Conservation (phyloP, 2,797 vertebrate genomes). For the Sebastes kiyomatsui region DNA sequence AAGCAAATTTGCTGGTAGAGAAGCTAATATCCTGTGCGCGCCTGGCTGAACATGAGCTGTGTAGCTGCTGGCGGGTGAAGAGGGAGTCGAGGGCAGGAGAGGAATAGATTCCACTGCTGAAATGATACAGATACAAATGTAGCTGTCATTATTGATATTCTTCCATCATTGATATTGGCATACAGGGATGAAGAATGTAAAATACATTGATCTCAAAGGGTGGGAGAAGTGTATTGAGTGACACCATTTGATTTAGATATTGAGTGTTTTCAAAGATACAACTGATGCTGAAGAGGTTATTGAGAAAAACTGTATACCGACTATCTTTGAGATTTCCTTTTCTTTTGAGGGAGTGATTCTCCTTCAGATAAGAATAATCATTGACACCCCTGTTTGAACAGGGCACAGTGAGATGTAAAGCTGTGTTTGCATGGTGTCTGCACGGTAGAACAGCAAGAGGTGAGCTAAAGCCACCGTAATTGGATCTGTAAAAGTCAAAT, state of each 20-base stretch:
- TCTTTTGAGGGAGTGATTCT: slow-evolving; percentile 37
- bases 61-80: slow-evolving; percentile 71
- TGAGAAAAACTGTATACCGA: slow-evolving; percentile 37
- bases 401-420: slow-evolving; percentile 49
- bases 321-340: slow-evolving; percentile 44
- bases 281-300: slow-evolving; percentile 55
- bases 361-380: slow-evolving; percentile 53
- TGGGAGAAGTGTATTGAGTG: slow-evolving; percentile 70
- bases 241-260: slow-evolving; percentile 75
- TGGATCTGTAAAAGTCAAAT: slow-evolving; percentile 78
- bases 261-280: slow-evolving; percentile 61
- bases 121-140: slow-evolving; percentile 82
- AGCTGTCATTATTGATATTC: slow-evolving; percentile 82
- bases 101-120: slow-evolving; percentile 79
- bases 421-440: slow-evolving; percentile 47
- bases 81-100: slow-evolving; percentile 67
- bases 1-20: slow-evolving; percentile 99
- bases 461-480: slow-evolving; percentile 65
- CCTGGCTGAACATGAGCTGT: slow-evolving; percentile 82
- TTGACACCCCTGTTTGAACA: slow-evolving; percentile 47
- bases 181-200: slow-evolving; percentile 75
- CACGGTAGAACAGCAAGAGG: slow-evolving; percentile 44
- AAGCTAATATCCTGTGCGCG: slow-evolving; percentile 92
- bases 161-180: slow-evolving; percentile 83
- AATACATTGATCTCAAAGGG: slow-evolving; percentile 78